Conservation (phyloP, 2,797 vertebrate species). For the Decapterus maruadsi region DNA sequence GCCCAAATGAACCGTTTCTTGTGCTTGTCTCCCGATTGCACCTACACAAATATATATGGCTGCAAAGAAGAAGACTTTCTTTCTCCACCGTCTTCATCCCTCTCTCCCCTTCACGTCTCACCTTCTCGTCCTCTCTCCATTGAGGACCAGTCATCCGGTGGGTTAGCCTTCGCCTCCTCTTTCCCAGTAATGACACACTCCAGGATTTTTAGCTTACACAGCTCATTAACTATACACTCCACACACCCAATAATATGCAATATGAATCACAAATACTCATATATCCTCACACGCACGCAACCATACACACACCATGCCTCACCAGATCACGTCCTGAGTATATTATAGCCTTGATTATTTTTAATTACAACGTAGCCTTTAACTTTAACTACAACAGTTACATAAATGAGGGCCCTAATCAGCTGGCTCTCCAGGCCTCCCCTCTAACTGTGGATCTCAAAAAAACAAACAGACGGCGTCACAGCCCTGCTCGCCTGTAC, state of each 20-base stretch:
- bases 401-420: constrained; percentile 65
- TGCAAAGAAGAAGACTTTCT: background rate
- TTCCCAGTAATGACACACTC: constrained; percentile 52
- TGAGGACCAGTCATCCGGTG: constrained; percentile 19
- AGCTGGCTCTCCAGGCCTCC: constrained; percentile 48
- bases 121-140: constrained; percentile 14
- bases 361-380: constrained; percentile 59
- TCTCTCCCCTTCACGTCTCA: background rate
- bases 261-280: constrained; percentile 57
- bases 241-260: constrained; percentile 55
- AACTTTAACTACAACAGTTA: constrained; percentile 54
- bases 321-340: constrained; percentile 45
- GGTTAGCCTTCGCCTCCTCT: constrained; percentile 29
- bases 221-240: constrained; percentile 62
- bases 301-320: constrained; percentile 18
- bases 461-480: constrained; percentile 70
- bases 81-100: background rate
- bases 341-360: constrained; percentile 66
- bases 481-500: constrained; percentile 50
- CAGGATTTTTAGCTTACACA: constrained; percentile 60
- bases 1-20: constrained; percentile 1
- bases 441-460: constrained; percentile 41
- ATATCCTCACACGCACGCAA: constrained; percentile 31
- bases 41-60: background rate
- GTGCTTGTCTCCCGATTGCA: background rate